Conservation (phyloP, 2,797 vertebrate genomes). For the Dendrocincla tyrannina region DNA sequence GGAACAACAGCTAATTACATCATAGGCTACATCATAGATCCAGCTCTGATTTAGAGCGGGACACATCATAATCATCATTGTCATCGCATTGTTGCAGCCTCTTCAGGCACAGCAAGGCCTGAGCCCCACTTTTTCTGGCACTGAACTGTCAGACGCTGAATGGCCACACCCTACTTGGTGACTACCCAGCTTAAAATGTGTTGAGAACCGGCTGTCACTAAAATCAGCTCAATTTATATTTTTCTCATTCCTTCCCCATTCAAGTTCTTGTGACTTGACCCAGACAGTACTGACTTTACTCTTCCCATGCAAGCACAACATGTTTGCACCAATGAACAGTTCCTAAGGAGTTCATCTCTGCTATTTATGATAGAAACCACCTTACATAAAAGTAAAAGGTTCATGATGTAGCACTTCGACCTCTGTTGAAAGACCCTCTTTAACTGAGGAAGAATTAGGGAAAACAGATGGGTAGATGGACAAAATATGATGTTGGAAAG, state of each 20-base stretch:
- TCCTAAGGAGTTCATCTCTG: background rate
- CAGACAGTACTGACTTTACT: background rate
- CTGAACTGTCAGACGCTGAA: background rate
- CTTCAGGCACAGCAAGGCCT: background rate
- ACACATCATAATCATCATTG: background rate
- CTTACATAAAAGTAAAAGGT: background rate
- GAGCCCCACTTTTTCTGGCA: background rate
- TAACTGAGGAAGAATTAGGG: background rate
- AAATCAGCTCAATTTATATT: background rate
- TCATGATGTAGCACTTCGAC: rapidly evolving
- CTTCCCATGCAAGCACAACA: background rate
- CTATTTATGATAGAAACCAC: background rate
- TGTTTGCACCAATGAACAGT: background rate
- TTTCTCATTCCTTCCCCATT: background rate
- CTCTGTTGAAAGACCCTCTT: background rate
- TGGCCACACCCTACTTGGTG: too few relatives aligned
- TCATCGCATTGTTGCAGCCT: background rate
- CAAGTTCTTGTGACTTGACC: background rate
- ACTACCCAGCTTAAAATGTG: background rate
- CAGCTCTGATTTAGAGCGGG: background rate
- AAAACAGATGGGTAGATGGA: background rate
- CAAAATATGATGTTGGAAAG: background rate
- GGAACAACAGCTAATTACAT: background rate
- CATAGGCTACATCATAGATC: background rate
- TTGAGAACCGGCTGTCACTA: background rate